Evolutionary conservation across 2,797 vertebrate species (phyloP).

Genomic region (Ctenopoma multispine): DNA sequence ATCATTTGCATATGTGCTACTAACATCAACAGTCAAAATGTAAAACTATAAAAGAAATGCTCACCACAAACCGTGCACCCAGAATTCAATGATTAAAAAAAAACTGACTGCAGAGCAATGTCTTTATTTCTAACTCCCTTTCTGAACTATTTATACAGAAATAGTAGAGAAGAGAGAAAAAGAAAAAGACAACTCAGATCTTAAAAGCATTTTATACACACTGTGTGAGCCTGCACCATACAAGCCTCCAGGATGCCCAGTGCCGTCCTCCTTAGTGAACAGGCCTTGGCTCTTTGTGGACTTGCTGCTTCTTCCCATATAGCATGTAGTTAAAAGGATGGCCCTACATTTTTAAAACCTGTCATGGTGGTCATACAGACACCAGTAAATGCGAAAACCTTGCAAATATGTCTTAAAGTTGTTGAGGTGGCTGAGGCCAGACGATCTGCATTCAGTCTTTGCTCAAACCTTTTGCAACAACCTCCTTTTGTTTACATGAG

Average conservation of each 20-base stretch:
- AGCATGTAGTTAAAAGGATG: neutral
- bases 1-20: constrained; percentile 21
- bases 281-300: neutral
- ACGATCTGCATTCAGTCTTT: constrained; percentile 36
- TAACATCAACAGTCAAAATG: constrained; percentile 29
- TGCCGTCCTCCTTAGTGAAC: neutral
- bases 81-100: constrained; percentile 41
- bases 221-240: constrained; percentile 4
- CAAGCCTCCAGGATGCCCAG: neutral
- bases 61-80: constrained; percentile 21
- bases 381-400: neutral
- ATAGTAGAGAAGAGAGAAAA: constrained; percentile 1
- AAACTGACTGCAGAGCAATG: constrained; percentile 52
- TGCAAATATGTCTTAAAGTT: neutral
- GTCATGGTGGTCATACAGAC: neutral
- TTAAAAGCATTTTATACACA: constrained; percentile 5
- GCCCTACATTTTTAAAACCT: constrained; percentile 10
- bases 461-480: constrained; percentile 23
- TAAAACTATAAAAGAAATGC: constrained; percentile 33
- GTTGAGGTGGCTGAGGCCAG: neutral
- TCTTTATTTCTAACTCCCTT: constrained; percentile 12
- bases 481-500: constrained; percentile 65
- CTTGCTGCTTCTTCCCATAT: constrained; percentile 8
- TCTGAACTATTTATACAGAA: neutral
- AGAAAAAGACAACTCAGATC: constrained; percentile 14